Conservation (phyloP, 2,797 vertebrate genomes). For the Gymnoscopelus braueri region DNA sequence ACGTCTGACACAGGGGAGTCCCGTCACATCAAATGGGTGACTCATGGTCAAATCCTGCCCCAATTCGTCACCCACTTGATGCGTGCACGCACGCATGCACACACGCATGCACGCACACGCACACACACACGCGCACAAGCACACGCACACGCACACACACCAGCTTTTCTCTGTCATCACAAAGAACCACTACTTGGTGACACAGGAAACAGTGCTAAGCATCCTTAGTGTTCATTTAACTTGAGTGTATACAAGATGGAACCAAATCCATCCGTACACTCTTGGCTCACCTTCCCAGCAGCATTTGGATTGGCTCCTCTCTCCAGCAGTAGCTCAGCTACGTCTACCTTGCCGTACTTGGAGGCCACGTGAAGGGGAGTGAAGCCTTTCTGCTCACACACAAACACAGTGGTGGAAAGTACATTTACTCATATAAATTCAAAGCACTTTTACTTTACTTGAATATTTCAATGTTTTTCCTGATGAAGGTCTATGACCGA, state of each 20-base stretch:
- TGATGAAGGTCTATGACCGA: no score
- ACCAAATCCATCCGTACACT: no score
- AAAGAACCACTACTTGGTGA: neutral
- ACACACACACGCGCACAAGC: constrained; percentile 4
- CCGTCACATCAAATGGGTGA: no score
- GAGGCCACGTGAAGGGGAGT: constrained; percentile 96
- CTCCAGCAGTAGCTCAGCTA: constrained; percentile 89
- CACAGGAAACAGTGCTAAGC: neutral
- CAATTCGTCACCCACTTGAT: no score
- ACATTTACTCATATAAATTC: neutral
- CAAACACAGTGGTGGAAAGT: constrained; percentile 54
- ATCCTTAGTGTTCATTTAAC: no score
- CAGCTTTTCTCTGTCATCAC: neutral
- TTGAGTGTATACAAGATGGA: no score
- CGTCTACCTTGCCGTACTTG: constrained; percentile 93
- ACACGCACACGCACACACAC: neutral
- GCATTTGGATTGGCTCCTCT: constrained; percentile 89
- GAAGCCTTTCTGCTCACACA: constrained; percentile 93
- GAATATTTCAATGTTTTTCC: no score
- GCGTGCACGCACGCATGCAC: neutral
- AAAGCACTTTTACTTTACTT: no score
- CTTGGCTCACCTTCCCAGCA: constrained; percentile 86
- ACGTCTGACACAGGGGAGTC: no score
- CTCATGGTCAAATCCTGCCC: no score
- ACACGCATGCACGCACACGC: neutral